Conservation (phyloP, 2,113 vertebrate species). For the Murina feae region DNA sequence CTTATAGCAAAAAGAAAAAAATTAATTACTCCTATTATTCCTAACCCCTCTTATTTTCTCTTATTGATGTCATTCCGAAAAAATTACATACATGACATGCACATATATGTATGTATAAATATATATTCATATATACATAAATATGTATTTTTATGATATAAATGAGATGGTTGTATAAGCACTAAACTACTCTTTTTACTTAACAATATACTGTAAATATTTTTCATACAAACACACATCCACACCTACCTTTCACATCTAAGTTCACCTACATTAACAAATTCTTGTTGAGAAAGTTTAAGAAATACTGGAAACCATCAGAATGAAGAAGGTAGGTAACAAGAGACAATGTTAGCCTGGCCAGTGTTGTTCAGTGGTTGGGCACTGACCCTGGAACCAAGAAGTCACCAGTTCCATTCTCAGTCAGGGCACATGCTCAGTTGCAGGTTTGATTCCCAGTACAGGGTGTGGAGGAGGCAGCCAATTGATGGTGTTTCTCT, state of each 20-base stretch:
- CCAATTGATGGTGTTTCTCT: no score
- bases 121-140: background rate
- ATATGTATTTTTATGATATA: background rate
- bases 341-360: background rate
- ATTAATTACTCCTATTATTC: background rate
- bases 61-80: background rate
- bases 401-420: no score
- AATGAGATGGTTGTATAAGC: background rate
- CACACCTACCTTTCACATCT: background rate
- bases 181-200: background rate
- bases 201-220: background rate
- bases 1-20: background rate
- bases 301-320: background rate
- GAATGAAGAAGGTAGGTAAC: background rate
- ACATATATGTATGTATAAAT: background rate
- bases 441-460: no score
- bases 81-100: background rate
- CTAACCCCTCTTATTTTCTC: background rate
- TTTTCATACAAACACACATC: background rate
- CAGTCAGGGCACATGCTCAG: no score
- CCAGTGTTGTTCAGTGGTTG: no score
- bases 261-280: background rate
- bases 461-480: no score
- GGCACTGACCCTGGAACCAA: no score
- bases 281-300: background rate